Percentiles rank a stretch among this genome's conserved stretches.
Evolutionary conservation across 2,888 invertebrate species (phyloP).

Genomic region (Mechanitis mazaeus): DNA sequence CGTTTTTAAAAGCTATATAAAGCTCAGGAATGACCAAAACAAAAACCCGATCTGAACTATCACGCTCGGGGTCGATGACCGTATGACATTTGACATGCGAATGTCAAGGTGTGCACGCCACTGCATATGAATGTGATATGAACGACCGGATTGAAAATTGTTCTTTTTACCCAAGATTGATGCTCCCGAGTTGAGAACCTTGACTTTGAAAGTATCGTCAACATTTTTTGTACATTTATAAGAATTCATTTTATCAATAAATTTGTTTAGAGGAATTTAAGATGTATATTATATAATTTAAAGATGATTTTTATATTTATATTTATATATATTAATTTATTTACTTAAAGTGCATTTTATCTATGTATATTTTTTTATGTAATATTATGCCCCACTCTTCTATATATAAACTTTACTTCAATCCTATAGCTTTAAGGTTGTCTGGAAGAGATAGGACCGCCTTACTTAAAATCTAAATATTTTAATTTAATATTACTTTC

Average conservation of each 20-base stretch:
- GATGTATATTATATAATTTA: neutral
- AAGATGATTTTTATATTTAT: neutral
- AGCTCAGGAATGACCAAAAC: constrained; percentile 32
- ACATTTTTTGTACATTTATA: too few species aligned
- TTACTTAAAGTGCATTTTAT: too few species aligned
- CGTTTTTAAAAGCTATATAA: constrained; percentile 32
- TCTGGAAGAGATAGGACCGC: too few species aligned
- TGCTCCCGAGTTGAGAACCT: neutral
- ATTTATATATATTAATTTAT: too few species aligned
- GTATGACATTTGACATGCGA: constrained; percentile 73
- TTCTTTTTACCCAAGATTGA: neutral
- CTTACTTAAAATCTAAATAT: too few species aligned
- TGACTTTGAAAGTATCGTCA: neutral
- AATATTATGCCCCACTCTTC: too few species aligned
- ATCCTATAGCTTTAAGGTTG: too few species aligned
- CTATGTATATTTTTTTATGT: too few species aligned
- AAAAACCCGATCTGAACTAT: constrained; percentile 45
- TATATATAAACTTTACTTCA: too few species aligned
- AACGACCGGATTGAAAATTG: neutral
- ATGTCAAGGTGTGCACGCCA: constrained; percentile 63
- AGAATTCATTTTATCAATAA: too few species aligned
- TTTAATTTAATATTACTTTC: too few species aligned
- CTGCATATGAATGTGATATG: constrained; percentile 11
- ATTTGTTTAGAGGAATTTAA: too few species aligned
- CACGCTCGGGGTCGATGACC: constrained; percentile 58